phyloP scores from a whole-genome alignment of 2,113 vertebrate species.

The Capreolus pygargus region DNA sequence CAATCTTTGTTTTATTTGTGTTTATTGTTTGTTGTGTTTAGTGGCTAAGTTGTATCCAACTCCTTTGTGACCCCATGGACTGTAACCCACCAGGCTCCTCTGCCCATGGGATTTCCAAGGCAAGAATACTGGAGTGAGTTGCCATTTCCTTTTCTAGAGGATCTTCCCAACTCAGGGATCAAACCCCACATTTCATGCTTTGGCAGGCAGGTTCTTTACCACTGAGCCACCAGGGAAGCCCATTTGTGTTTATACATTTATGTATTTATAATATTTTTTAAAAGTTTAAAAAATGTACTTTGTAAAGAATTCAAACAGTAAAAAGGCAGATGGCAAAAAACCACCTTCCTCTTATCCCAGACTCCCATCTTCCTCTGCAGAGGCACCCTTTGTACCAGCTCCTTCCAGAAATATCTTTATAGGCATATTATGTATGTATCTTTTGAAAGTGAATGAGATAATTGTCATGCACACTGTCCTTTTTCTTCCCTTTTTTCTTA shows the following conservation, averaged over 20 bases:
- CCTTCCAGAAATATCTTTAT: neutral
- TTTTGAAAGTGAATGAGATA: neutral
- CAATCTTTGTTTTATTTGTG: neutral
- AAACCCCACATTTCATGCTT: neutral
- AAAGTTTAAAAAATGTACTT: neutral
- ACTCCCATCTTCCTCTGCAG: neutral
- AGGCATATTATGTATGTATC: neutral
- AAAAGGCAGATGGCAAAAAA: neutral
- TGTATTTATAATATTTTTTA: neutral
- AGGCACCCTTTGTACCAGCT: neutral
- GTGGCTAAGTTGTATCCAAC: neutral
- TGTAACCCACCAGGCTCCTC: neutral
- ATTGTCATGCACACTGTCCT: neutral
- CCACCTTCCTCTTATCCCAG: neutral
- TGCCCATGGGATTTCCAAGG: neutral
- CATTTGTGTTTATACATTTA: neutral
- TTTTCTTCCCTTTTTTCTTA: neutral
- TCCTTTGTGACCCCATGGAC: neutral
- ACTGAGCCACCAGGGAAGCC: neutral
- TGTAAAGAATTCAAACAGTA: neutral
- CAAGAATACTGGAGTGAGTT: neutral
- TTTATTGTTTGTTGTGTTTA: neutral
- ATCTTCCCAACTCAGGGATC: neutral
- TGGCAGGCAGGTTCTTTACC: neutral
- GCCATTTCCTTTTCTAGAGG: neutral